phyloP scores from a whole-genome alignment of 1,140 invertebrate genomes.

The Penaeus chinensis region DNA sequence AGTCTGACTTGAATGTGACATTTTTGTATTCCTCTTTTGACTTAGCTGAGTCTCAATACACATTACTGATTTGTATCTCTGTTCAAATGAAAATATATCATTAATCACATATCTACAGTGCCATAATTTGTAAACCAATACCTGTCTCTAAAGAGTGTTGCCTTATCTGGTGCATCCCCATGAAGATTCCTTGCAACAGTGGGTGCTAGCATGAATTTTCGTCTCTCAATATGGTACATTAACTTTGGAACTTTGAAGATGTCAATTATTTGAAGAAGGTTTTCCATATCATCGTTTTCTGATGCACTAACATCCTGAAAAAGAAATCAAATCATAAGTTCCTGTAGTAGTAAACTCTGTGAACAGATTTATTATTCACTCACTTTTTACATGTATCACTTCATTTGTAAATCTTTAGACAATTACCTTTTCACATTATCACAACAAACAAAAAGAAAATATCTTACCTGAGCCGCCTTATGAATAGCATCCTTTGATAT shows the following conservation, averaged over 20 bases:
- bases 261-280: constrained; percentile 83
- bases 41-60: too few species aligned
- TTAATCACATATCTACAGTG: background rate
- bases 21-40: too few species aligned
- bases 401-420: background rate
- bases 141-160: constrained; percentile 79
- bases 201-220: constrained; percentile 79
- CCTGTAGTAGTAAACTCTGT: background rate
- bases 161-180: constrained; percentile 78
- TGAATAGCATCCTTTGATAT: constrained; percentile 80
- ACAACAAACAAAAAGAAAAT: background rate
- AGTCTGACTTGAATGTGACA: too few species aligned
- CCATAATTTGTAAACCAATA: constrained; percentile 61
- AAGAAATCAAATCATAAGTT: constrained; percentile 7
- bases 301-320: constrained; percentile 77
- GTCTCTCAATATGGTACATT: constrained; percentile 79
- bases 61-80: too few species aligned
- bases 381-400: too few species aligned
- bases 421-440: background rate
- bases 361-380: too few species aligned
- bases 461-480: constrained; percentile 76
- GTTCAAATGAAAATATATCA: too few species aligned
- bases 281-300: constrained; percentile 81
- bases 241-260: constrained; percentile 84
- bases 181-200: constrained; percentile 72